Evolutionary conservation across 2,888 invertebrate species (phyloP).

Genomic region (Tipula helvola): DNA sequence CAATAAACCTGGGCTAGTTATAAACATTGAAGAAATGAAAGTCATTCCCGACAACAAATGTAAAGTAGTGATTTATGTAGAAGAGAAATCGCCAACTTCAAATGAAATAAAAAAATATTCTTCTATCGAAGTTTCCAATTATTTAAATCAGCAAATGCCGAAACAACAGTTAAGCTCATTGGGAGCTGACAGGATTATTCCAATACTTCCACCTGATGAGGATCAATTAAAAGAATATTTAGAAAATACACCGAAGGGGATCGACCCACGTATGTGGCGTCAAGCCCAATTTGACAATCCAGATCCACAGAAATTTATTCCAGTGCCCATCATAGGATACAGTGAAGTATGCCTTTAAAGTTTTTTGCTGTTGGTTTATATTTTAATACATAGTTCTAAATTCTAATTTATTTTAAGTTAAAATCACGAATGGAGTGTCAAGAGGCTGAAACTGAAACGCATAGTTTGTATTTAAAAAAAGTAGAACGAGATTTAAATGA

Average conservation of each 20-base stretch:
- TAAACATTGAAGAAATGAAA: slow-evolving; percentile 66
- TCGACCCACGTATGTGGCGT: slow-evolving; percentile 87
- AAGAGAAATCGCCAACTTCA: slow-evolving; percentile 51
- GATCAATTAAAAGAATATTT: slow-evolving; percentile 77
- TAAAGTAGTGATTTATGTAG: slow-evolving; percentile 61
- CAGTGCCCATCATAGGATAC: slow-evolving; percentile 90
- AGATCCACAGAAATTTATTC: slow-evolving; percentile 76
- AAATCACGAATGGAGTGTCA: slow-evolving; percentile 75
- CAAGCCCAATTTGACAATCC: slow-evolving; percentile 96
- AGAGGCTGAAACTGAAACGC: slow-evolving; percentile 69
- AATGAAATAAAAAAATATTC: slow-evolving; percentile 55
- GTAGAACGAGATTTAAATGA: slow-evolving; percentile 65
- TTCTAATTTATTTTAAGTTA: slow-evolving; percentile 30
- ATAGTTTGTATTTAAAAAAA: slow-evolving; percentile 66
- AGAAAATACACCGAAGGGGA: slow-evolving; percentile 78
- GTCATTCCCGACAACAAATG: slow-evolving; percentile 66
- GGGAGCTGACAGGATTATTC: slow-evolving; percentile 55
- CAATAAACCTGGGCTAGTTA: slow-evolving; percentile 69
- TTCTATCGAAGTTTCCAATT: slow-evolving; percentile 57
- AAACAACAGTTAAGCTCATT: slow-evolving; percentile 61
- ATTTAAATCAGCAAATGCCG: slow-evolving; percentile 55
- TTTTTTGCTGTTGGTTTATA: not conserved
- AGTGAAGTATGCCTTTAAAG: slow-evolving; percentile 39
- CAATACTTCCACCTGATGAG: slow-evolving; percentile 64
- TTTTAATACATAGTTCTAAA: no score